Conservation (phyloP, 2,797 vertebrate genomes). For the Dendrocincla tyrannina region DNA sequence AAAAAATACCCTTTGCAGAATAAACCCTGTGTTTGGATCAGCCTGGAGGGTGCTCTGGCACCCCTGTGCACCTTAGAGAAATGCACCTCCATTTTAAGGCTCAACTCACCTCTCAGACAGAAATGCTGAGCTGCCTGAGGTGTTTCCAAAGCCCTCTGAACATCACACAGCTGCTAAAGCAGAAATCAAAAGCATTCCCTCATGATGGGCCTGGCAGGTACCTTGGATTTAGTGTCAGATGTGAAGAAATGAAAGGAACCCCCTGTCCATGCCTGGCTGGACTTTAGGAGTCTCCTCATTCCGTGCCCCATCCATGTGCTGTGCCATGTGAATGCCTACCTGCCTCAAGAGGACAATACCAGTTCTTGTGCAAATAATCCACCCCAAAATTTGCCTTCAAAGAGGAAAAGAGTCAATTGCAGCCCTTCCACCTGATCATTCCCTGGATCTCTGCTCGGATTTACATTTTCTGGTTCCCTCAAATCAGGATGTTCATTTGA, state of each 20-base stretch:
- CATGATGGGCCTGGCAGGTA: background rate
- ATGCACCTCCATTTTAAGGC: background rate
- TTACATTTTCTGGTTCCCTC: background rate
- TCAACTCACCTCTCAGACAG: background rate
- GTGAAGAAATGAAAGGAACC: background rate
- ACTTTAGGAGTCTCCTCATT: background rate
- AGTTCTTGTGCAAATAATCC: background rate
- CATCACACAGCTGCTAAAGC: background rate
- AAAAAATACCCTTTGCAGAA: background rate
- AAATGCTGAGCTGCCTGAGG: background rate
- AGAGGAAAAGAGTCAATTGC: background rate
- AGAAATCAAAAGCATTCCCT: background rate
- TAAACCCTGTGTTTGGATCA: background rate
- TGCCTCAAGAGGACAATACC: background rate
- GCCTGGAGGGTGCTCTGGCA: background rate
- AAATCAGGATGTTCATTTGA: background rate
- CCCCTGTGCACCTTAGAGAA: background rate
- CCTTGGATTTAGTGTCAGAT: background rate
- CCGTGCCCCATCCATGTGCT: background rate
- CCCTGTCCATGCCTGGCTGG: background rate
- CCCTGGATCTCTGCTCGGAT: background rate
- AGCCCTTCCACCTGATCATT: background rate
- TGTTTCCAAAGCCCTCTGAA: background rate
- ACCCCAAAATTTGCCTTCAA: background rate
- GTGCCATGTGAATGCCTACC: background rate